Evolutionary conservation across 2,888 invertebrate genomes (phyloP).

Genomic region (Lithophane leautieri): DNA sequence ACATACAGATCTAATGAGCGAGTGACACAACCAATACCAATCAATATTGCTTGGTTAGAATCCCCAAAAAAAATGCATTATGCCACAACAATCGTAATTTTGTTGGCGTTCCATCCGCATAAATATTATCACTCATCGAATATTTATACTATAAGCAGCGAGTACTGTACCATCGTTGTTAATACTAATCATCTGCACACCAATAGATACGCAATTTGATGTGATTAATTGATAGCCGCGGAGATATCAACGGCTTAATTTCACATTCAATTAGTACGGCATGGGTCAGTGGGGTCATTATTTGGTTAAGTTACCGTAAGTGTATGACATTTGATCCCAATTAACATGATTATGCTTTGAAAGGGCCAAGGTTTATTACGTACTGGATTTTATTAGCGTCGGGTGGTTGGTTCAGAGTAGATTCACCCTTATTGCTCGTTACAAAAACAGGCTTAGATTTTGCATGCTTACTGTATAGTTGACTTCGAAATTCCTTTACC

Average conservation of each 20-base stretch:
- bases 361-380: conserved; percentile 15
- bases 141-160: neutral
- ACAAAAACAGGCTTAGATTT: neutral
- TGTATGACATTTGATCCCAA: conserved; percentile 33
- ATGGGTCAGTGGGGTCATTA: conserved; percentile 20
- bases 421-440: neutral
- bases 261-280: conserved; percentile 36
- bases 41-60: neutral
- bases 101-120: neutral
- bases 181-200: conserved; percentile 42
- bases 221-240: conserved; percentile 49
- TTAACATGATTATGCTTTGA: conserved; percentile 24
- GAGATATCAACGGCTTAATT: conserved; percentile 39
- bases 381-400: conserved; percentile 1
- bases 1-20: neutral
- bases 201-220: conserved; percentile 51
- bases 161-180: conserved; percentile 40
- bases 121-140: neutral
- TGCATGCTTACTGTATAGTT: neutral
- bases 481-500: neutral
- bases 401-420: conserved; percentile 4
- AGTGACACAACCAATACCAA: neutral
- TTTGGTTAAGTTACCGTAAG: conserved; percentile 27
- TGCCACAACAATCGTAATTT: neutral
- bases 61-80: neutral